A percentile compares a stretch with the other conserved stretches of the same genome.
Conservation (phyloP, 2,888 invertebrate species). For the Bombyx huttoni region DNA sequence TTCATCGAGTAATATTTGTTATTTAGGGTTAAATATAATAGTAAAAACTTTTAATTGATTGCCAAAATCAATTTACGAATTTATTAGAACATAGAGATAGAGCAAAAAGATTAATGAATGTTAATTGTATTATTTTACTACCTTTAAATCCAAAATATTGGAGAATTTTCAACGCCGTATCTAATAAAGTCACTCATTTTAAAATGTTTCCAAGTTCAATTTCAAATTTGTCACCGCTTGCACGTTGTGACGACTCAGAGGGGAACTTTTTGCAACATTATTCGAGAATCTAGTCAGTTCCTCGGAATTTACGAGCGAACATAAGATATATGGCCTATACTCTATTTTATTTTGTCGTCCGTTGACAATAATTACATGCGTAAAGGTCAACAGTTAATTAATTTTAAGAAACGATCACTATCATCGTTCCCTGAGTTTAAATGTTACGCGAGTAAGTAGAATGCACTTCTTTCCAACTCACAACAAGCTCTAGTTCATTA, state of each 20-base stretch:
- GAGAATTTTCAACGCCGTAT: no score
- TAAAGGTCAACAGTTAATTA: slow-evolving; percentile 5
- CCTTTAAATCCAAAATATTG: no score
- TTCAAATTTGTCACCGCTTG: slow-evolving; percentile 13
- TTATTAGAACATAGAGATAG: no score
- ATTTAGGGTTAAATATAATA: no score
- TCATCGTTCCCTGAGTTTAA: background rate
- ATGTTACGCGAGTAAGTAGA: background rate
- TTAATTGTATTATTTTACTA: no score
- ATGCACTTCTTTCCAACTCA: background rate
- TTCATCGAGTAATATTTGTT: no score
- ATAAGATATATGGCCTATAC: slow-evolving; percentile 2
- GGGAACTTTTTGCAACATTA: slow-evolving; percentile 4
- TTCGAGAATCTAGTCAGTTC: slow-evolving; percentile 3
- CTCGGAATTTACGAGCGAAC: slow-evolving; percentile 1
- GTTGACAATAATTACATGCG: slow-evolving; percentile 1
- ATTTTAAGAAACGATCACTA: background rate
- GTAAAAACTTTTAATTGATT: no score
- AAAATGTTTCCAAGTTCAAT: slow-evolving; percentile 10
- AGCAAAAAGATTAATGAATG: no score
- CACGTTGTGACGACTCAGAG: background rate
- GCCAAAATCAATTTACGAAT: no score
- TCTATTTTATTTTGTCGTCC: background rate
- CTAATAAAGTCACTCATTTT: background rate
- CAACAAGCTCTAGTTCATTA: background rate